Base-by-base conservation (phyloP, 2,113 vertebrate genomes). In the Bubo bubo region DNA sequence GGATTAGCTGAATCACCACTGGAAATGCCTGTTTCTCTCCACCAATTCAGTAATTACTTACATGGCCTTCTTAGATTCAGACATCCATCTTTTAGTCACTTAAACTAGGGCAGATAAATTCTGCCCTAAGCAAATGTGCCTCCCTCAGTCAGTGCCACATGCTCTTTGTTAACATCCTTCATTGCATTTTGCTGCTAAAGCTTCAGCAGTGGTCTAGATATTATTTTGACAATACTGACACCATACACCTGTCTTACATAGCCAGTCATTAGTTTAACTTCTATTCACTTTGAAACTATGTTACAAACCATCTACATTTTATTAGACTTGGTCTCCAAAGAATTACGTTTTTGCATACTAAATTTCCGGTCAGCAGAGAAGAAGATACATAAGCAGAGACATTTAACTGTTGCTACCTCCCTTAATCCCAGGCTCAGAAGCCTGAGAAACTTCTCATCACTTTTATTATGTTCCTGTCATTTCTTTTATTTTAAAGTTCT, bases 1-100 rank as follows among this genome's bases (percentile, higher is more conserved):
- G n/a, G 9, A 73, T 93, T 55, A 75, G 24, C 52, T 72, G 70
- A 81, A 75, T 82, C 72, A 87, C 17, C 23, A 8, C 7, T 37
- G 41, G 20, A 87, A 72, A 8, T 11, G 6, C 12, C 28, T 55
- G 14, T 53, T 87, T 67, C 55, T 87, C 71, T 79, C 37, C 41
- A 26, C 53, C 58, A 55, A 50, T 34, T 87, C n/a, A 41, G 8
- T 20, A 62, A 12, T 66, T 81, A 39, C 18, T 67, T 53, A 26
- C 5, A 18, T 9, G 52, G 19, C 10, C 50, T 67, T 8, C 28
- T 79, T 58, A 74, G 28, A 35, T 16, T 43, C 35, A 13, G 23
- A 8, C 18, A 41, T 41, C 19, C 26, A 39, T 18, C 22, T 68
- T 72, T 50, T 32, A 59, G 24, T 28, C 0, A 0, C 8, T 66